Conservation (phyloP, 2,888 invertebrate species). For the Brachyptera putata region DNA sequence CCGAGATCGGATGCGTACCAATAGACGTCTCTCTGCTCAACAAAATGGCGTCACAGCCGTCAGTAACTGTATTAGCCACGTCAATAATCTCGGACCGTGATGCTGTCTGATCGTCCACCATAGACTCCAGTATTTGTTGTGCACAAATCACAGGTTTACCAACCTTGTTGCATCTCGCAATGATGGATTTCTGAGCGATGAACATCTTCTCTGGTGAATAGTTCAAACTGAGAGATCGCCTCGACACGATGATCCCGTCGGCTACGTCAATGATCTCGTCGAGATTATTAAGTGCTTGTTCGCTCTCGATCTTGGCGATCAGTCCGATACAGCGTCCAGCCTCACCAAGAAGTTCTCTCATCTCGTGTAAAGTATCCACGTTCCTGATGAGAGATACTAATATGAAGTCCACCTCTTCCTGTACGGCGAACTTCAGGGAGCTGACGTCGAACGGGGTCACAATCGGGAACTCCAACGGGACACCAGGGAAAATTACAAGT, state of each 20-base stretch:
- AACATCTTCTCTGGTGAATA: slow-evolving; percentile 97
- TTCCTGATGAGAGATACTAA: slow-evolving; percentile 97
- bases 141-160: slow-evolving; percentile 98
- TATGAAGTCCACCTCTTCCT: slow-evolving; percentile 90
- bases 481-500: slow-evolving; percentile 94
- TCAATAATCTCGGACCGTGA: slow-evolving; percentile 96
- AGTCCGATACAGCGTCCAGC: slow-evolving; percentile 89
- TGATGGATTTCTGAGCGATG: slow-evolving; percentile 96
- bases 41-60: slow-evolving; percentile 99
- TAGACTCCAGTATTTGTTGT: slow-evolving; percentile 97
- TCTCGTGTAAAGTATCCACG: slow-evolving; percentile 84
- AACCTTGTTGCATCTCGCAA: slow-evolving; percentile 90
- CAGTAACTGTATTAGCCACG: slow-evolving; percentile 95
- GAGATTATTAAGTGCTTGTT: slow-evolving; percentile 91
- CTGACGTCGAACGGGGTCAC: slow-evolving; percentile 95
- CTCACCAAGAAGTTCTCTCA: slow-evolving; percentile 66
- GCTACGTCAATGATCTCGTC: slow-evolving; percentile 90
- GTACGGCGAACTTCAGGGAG: slow-evolving; percentile 88
- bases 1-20: slow-evolving; percentile 90
- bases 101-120: slow-evolving; percentile 96
- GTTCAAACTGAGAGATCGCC: slow-evolving; percentile 96
- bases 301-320: slow-evolving; percentile 98
- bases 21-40: slow-evolving; percentile 99
- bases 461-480: slow-evolving; percentile 92
- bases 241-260: slow-evolving; percentile 98